A percentile compares a stretch with the other conserved stretches of the same genome.
Conservation (phyloP, 1,140 invertebrate species). For the Rhopalosiphum padi region DNA sequence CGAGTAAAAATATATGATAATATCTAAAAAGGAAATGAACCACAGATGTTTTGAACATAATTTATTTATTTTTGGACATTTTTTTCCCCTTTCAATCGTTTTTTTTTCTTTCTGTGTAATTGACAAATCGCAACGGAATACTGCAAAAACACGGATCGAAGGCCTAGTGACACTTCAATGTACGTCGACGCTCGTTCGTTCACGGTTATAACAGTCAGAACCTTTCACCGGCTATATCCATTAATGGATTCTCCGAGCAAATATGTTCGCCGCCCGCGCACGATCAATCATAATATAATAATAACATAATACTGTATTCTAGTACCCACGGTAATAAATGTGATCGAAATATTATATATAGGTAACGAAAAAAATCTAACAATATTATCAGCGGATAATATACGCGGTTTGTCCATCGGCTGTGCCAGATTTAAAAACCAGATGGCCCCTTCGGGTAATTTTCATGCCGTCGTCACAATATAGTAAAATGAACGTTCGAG, state of each 20-base stretch:
- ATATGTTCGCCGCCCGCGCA: neutral
- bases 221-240: conserved; percentile 38
- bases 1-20: neutral
- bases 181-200: conserved; percentile 10
- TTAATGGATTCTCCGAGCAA: conserved; percentile 24
- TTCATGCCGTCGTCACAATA: neutral
- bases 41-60: neutral
- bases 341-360: neutral
- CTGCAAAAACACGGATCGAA: conserved; percentile 15
- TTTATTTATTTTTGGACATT: neutral
- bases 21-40: neutral
- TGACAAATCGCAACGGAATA: neutral
- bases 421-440: neutral
- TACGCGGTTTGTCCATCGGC: neutral
- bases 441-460: neutral
- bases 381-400: neutral
- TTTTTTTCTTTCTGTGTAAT: neutral
- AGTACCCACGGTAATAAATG: neutral
- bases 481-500: conserved; percentile 22
- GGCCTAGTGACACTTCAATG: conserved; percentile 31
- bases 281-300: conserved; percentile 27
- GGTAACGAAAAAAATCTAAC: neutral
- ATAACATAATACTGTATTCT: neutral
- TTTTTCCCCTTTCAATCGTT: neutral
- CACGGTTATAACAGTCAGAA: conserved; percentile 15